These are phyloP conservation scores for Upupa epops DNA, from an alignment of 2,113 vertebrate genomes.

Conservation along the genomic window DNA sequence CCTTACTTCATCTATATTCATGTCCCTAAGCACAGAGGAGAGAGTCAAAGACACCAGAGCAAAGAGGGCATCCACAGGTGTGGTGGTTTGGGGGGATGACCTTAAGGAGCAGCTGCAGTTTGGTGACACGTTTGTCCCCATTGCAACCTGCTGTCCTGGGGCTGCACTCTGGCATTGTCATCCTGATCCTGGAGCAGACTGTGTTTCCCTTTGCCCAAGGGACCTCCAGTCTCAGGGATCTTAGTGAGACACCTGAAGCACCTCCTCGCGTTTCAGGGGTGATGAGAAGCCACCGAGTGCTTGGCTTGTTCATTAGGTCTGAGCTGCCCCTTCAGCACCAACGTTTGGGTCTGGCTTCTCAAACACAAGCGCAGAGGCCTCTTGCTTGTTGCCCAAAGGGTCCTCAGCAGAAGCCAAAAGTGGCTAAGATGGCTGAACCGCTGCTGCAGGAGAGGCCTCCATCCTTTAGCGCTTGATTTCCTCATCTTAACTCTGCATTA, in stretches of 20 bases:
- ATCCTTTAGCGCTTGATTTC: conserved; percentile 26
- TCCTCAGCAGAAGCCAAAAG: neutral
- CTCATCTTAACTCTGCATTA: conserved; percentile 44
- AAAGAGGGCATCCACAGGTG: neutral
- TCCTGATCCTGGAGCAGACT: neutral
- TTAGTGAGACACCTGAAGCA: neutral
- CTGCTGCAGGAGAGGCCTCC: neutral
- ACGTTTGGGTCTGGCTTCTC: neutral
- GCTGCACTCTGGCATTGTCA: neutral
- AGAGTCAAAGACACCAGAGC: neutral
- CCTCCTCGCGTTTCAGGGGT: fast-evolving
- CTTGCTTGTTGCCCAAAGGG: neutral
- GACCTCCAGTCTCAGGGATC: neutral
- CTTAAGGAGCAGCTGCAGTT: neutral
- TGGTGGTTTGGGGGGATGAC: fast-evolving
- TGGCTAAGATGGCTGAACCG: neutral
- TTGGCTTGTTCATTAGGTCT: neutral
- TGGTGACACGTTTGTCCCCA: neutral
- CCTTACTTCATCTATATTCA: neutral
- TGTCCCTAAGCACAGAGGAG: neutral
- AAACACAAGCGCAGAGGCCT: neutral
- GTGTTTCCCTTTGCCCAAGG: neutral
- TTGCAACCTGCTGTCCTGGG: neutral
- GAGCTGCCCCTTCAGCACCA: neutral
- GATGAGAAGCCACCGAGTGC: neutral